These are phyloP conservation scores for Oncorhynchus keta DNA, from an alignment of 2,113 vertebrate species.

Conservation along the genomic window DNA sequence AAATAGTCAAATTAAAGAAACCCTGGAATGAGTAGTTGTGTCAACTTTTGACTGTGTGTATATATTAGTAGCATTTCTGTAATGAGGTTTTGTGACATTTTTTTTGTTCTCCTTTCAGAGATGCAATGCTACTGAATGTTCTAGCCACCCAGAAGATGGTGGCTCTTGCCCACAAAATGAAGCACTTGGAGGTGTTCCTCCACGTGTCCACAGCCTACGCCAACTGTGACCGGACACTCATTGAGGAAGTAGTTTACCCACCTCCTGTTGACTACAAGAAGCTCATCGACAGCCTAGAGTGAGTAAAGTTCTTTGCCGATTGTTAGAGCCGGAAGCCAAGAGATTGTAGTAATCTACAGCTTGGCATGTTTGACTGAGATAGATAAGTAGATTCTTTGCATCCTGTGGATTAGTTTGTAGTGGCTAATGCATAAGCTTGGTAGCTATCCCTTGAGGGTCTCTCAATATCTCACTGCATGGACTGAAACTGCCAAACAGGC, in stretches of 20 bases:
- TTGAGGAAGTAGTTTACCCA: conserved; percentile 90
- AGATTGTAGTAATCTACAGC: too few relatives aligned
- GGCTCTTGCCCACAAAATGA: conserved; percentile 85
- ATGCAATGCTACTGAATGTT: conserved; percentile 94
- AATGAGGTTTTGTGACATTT: neutral
- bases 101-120: conserved; percentile 67
- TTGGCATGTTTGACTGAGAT: neutral
- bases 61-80: neutral
- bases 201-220: conserved; percentile 96
- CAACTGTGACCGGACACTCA: conserved; percentile 92
- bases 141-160: conserved; percentile 90
- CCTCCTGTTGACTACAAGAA: conserved; percentile 92
- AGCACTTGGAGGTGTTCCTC: conserved; percentile 89
- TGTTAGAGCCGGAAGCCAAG: too few relatives aligned
- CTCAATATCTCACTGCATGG: neutral
- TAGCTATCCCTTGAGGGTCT: neutral
- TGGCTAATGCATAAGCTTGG: neutral
- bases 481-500: too few relatives aligned
- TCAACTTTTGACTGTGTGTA: too few relatives aligned
- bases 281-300: conserved; percentile 94
- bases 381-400: neutral
- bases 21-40: too few relatives aligned
- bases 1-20: too few relatives aligned
- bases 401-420: neutral
- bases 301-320: conserved; percentile 50